Evolutionary conservation across 2,888 invertebrate species (phyloP).

Genomic region (Cheilosia vulpina): DNA sequence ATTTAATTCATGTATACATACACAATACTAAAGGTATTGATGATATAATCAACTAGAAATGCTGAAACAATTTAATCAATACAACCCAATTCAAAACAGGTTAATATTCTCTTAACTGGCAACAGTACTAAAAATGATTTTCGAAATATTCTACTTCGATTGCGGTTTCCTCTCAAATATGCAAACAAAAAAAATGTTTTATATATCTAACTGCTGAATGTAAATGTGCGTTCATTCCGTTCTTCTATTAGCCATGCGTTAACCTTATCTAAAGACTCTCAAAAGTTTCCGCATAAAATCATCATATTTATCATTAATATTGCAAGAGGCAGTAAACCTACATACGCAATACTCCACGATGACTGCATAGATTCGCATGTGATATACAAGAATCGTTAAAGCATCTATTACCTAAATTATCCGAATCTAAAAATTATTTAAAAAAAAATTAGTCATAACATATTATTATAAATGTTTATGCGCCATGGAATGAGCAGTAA

Average conservation of each 20-base stretch:
- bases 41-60: slow-evolving; percentile 54
- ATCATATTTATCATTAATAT: slow-evolving; percentile 20
- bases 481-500: background rate
- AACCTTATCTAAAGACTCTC: slow-evolving; percentile 15
- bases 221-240: background rate
- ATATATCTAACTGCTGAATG: background rate
- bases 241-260: slow-evolving; percentile 2
- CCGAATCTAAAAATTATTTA: slow-evolving; percentile 37
- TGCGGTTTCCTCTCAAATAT: background rate
- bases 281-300: slow-evolving; percentile 53
- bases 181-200: background rate
- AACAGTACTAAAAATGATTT: background rate
- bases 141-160: background rate
- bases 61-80: slow-evolving; percentile 37
- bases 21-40: background rate
- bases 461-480: slow-evolving; percentile 7
- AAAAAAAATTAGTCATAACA: slow-evolving; percentile 35
- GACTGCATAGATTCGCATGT: slow-evolving; percentile 14
- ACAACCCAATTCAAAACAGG: slow-evolving; percentile 42
- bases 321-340: slow-evolving; percentile 49
- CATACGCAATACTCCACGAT: slow-evolving; percentile 41
- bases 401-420: slow-evolving; percentile 8
- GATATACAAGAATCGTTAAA: slow-evolving; percentile 29
- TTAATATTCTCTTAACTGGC: slow-evolving; percentile 11
- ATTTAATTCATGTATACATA: slow-evolving; percentile 4